Evolutionary conservation across 2,888 invertebrate genomes (phyloP), one percentile per base, ranked within the genome.

Genomic region (Stictocephala bisonia): DNA sequence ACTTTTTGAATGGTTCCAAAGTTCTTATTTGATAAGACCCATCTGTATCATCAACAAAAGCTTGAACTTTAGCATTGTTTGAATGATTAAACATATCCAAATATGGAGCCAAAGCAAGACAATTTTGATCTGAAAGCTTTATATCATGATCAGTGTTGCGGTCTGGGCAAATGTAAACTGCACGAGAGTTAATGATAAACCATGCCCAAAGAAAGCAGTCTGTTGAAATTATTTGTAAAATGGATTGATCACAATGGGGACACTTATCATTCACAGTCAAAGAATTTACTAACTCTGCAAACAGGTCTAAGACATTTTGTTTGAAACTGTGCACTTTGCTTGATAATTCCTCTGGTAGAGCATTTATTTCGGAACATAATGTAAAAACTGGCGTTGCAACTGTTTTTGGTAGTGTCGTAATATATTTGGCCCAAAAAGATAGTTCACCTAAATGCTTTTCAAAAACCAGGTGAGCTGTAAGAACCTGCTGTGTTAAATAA

Each of bases 11-110:
- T 1, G 83, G 78, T 69, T 83, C 86, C 44, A 84, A 81, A 1
- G 89, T 88, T 73, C 80, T 83, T 35, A 91, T 86, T 80, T 87
- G 84, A 82, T 88, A 91, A 74, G 84, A 84, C 48, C 83, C 81
- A 48, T 83, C 82, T 1, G 81, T 79, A 40, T 81, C 76, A 77
- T 84, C 81, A n/a, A 86, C 71, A 51, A 82, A 81, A 0, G 87
- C 87, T 27, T 83, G 81, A 1, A 91, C 91, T 75, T 85, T 84
- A 2, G 89, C 89, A 71, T 84, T 81, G 75, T 66, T 70, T 4
- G 91, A 90, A 82, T 97, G 97, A 85, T 97, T 97, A 76, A 97
- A 92, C 85, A 97, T 89, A 83, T 97, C 97, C 74, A 97, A 86
- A 82, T 91, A 94, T 0, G 97, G 97, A 75, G 94, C 95, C 60